Evolutionary conservation across 1,140 invertebrate genomes (phyloP), one percentile per base, ranked within the genome.

Genomic region (Aphis craccivora): DNA sequence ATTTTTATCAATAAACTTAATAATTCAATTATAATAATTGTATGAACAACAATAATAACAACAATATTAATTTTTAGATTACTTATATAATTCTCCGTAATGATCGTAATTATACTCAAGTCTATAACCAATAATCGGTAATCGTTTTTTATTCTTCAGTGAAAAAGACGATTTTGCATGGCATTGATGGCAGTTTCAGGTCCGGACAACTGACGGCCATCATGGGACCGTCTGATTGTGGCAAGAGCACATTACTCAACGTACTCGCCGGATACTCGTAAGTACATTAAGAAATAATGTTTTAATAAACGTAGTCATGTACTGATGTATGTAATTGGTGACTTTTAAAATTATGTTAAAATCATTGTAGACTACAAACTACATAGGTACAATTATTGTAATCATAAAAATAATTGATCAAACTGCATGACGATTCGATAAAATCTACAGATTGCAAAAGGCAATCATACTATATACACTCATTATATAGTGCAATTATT

Each of bases 241-340:
- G 98, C 30, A 99, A 99, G 95, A 98, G 97, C 45, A 98, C 98
- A 0, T 95, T 98, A 14, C 95, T 98, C 9, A 98, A 98, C 94
- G 96, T 98, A 94, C 95, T 98, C 25, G 97, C 97, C n/a, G 97
- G 97, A 94, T 98, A 95, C 94, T 95, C 94, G 95, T 95, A 94
- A 94, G 96, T 96, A 89, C 25, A 90, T 89, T 89, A 25, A 89
- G 25, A 5, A 89, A 14, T 89, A 55, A 37, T 14, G 35, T 89
- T 51, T 11, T 25, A 45, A 45, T 84, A 45, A 40, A 25, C 18
- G n/a, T 84, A 25, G 40, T 89, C 7, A 20, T 84, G 18, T 48
- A 25, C 23, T 7, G n/a, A 22, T 22, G 2, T 53, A 23, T 67
- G 60, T n/a, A 67, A 76, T 76, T 9, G 30, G 9, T 14, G 25